These are phyloP conservation scores for Napeogenes inachia DNA, from an alignment of 2,888 invertebrate species.

Conservation along the genomic window DNA sequence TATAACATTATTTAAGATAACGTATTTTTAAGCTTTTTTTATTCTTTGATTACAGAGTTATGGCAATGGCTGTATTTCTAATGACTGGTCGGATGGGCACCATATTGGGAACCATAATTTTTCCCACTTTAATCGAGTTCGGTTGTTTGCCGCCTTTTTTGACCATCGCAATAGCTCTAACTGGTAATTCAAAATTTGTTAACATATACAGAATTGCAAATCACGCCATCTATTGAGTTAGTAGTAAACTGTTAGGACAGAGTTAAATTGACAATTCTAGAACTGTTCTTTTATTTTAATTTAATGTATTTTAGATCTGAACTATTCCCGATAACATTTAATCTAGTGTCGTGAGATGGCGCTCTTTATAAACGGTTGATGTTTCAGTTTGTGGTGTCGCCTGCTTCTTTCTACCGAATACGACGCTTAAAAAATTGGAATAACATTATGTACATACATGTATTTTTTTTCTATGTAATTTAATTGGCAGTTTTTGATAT, in stretches of 20 bases:
- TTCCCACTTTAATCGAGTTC: slow-evolving; percentile 81
- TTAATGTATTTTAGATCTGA: too few relatives aligned
- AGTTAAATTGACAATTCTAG: too few relatives aligned
- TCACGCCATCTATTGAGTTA: too few relatives aligned
- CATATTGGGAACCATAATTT: slow-evolving; percentile 82
- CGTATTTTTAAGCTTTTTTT: not conserved
- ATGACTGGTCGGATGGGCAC: slow-evolving; percentile 85
- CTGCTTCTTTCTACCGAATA: slow-evolving; percentile 63
- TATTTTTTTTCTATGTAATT: not conserved
- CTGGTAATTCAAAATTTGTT: slow-evolving; percentile 61
- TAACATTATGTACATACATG: slow-evolving; percentile 29
- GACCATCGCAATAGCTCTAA: slow-evolving; percentile 79
- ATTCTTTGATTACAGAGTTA: slow-evolving; percentile 73
- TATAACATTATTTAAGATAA: not conserved
- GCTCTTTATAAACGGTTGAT: slow-evolving; percentile 6
- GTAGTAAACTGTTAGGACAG: too few relatives aligned
- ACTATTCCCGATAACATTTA: too few relatives aligned
- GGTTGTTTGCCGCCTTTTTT: slow-evolving; percentile 86
- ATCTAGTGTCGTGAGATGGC: not conserved
- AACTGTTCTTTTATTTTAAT: too few relatives aligned
- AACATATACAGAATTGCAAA: too few relatives aligned
- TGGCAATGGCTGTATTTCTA: slow-evolving; percentile 83
- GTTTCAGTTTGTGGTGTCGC: slow-evolving; percentile 58
- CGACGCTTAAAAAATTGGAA: slow-evolving; percentile 66
- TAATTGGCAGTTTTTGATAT: not conserved